phyloP scores from a whole-genome alignment of 1,140 invertebrate species.

The Maconellicoccus hirsutus region DNA sequence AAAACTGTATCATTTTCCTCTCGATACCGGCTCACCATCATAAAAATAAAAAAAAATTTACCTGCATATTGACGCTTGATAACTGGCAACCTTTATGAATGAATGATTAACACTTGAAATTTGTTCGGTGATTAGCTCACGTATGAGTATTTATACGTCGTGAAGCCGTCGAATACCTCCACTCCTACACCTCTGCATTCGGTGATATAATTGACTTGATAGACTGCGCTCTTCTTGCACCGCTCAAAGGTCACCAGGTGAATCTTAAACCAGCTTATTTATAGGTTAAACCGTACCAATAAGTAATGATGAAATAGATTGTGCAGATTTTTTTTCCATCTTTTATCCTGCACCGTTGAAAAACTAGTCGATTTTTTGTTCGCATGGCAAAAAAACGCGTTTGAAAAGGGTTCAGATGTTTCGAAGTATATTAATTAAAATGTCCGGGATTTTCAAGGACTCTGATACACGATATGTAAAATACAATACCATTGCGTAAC shows the following conservation, averaged over 20 bases:
- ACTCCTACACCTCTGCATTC: not conserved
- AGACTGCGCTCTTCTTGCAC: not conserved
- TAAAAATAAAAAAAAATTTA: not conserved
- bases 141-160: constrained; percentile 1
- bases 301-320: not conserved
- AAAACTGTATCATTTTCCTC: too few species aligned
- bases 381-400: not conserved
- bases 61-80: constrained; percentile 11
- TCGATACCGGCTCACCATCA: too few species aligned
- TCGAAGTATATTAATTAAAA: not conserved
- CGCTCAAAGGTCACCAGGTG: constrained; percentile 1
- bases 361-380: not conserved
- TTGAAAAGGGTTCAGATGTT: not conserved
- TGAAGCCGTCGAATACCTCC: not conserved
- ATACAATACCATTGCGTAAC: not conserved
- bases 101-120: constrained; percentile 8
- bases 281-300: constrained; percentile 14
- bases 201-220: constrained; percentile 5
- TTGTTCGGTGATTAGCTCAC: not conserved
- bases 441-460: constrained; percentile 7
- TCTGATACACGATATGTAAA: not conserved
- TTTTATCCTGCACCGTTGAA: not conserved
- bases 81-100: not conserved
- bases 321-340: not conserved
- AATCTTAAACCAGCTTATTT: constrained; percentile 19